These are phyloP conservation scores for Hydraecia micacea DNA, from an alignment of 2,888 invertebrate genomes.

Conservation along the genomic window DNA sequence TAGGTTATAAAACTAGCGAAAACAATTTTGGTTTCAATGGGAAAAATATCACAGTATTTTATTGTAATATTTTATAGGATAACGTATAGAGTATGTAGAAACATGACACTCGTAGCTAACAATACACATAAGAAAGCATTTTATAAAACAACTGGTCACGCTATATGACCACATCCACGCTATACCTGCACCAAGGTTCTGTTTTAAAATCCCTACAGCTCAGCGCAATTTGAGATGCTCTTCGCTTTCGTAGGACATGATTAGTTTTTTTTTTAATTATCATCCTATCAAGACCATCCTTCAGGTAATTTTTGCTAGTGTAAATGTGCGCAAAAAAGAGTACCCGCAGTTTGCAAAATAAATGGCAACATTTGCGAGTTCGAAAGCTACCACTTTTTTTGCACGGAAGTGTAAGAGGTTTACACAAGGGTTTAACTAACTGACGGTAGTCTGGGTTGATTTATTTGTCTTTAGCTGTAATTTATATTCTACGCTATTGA, in stretches of 20 bases:
- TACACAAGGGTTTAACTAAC: slow-evolving; percentile 44
- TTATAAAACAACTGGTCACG: neutral
- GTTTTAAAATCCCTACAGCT: neutral
- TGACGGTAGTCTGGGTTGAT: slow-evolving; percentile 62
- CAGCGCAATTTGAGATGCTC: neutral
- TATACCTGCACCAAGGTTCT: neutral
- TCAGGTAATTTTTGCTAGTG: neutral
- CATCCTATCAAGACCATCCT: neutral
- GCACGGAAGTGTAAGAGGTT: slow-evolving; percentile 51
- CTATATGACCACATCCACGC: neutral
- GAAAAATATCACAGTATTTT: neutral
- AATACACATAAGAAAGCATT: neutral
- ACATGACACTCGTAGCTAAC: neutral
- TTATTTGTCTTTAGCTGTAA: slow-evolving; percentile 67
- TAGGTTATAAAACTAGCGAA: neutral
- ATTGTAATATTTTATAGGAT: neutral
- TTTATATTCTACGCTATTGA: slow-evolving; percentile 55
- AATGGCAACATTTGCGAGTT: neutral
- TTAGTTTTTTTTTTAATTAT: neutral
- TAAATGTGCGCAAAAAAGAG: neutral
- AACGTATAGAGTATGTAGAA: neutral
- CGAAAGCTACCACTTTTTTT: neutral
- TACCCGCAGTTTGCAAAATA: neutral
- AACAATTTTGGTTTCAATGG: neutral
- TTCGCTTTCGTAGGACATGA: neutral